Evolutionary conservation across 2,113 vertebrate genomes (phyloP).

Genomic region (Vidua macroura): DNA sequence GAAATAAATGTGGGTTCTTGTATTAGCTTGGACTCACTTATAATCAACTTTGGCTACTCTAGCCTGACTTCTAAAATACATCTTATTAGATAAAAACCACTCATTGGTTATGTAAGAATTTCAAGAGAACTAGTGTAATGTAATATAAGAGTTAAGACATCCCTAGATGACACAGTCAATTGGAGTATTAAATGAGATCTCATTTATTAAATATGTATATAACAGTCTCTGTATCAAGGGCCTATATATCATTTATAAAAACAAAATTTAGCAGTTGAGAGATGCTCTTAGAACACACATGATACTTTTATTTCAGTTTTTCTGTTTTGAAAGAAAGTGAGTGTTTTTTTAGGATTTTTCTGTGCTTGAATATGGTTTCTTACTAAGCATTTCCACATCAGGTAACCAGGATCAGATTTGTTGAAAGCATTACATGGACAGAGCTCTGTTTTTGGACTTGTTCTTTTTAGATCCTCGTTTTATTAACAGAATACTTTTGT

Average conservation of each 20-base stretch:
- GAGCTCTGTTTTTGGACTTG: not conserved
- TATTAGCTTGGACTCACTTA: not conserved
- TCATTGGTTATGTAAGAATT: not conserved
- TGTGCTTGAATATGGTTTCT: not conserved
- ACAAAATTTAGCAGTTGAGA: not conserved
- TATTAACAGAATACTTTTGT: not conserved
- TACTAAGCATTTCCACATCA: not conserved
- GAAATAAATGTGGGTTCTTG: not conserved
- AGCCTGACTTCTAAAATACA: not conserved
- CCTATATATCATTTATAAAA: not conserved
- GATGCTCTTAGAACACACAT: not conserved
- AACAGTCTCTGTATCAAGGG: not conserved
- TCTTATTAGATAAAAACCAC: not conserved
- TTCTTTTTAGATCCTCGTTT: not conserved
- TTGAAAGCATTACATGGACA: not conserved
- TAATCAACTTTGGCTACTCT: not conserved
- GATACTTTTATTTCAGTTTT: not conserved
- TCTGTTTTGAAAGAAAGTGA: not conserved
- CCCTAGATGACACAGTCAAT: not conserved
- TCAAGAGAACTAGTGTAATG: not conserved
- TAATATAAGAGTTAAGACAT: not conserved
- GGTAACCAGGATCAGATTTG: not conserved
- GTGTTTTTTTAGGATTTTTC: not conserved
- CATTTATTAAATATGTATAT: not conserved
- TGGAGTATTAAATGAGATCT: not conserved